These are phyloP conservation scores for Leucoma salicis DNA, from an alignment of 2,888 invertebrate genomes.

Conservation along the genomic window DNA sequence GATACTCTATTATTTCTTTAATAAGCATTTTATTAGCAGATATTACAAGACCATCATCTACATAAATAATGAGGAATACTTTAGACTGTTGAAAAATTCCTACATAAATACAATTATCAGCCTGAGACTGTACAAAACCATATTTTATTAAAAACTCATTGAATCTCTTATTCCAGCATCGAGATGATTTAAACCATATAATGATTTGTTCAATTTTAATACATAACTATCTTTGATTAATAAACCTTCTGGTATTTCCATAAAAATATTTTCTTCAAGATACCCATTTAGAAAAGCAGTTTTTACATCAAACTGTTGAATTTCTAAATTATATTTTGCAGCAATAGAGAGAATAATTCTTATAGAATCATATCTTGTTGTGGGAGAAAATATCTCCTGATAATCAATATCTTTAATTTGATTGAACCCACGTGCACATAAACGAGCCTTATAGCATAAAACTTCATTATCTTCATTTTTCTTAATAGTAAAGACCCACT, in stretches of 20 bases:
- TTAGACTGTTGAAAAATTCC: slow-evolving; percentile 21
- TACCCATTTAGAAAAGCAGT: slow-evolving; percentile 2
- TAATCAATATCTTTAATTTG: slow-evolving; percentile 13
- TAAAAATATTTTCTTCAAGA: slow-evolving; percentile 2
- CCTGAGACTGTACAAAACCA: slow-evolving; percentile 21
- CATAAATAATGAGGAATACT: slow-evolving; percentile 33
- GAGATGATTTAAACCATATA: slow-evolving; percentile 35
- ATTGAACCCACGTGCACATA: slow-evolving; percentile 16
- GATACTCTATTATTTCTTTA: background rate
- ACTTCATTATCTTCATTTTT: slow-evolving; percentile 4
- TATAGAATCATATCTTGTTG: slow-evolving; percentile 4
- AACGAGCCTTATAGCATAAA: slow-evolving; percentile 10
- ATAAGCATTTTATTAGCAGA: background rate
- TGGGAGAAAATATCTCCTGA: slow-evolving; percentile 8
- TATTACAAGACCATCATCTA: slow-evolving; percentile 16
- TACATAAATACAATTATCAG: slow-evolving; percentile 27
- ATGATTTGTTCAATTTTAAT: slow-evolving; percentile 18
- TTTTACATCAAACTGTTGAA: slow-evolving; percentile 5
- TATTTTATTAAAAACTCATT: slow-evolving; percentile 19
- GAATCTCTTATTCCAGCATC: slow-evolving; percentile 34
- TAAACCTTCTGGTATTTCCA: slow-evolving; percentile 8
- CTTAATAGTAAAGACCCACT: slow-evolving; percentile 16
- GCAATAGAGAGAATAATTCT: too few relatives aligned
- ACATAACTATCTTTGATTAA: background rate
- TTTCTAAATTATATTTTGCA: too few relatives aligned